These are phyloP conservation scores for Clarias pachynema DNA, from an alignment of 2,797 vertebrate genomes.

Conservation along the genomic window DNA sequence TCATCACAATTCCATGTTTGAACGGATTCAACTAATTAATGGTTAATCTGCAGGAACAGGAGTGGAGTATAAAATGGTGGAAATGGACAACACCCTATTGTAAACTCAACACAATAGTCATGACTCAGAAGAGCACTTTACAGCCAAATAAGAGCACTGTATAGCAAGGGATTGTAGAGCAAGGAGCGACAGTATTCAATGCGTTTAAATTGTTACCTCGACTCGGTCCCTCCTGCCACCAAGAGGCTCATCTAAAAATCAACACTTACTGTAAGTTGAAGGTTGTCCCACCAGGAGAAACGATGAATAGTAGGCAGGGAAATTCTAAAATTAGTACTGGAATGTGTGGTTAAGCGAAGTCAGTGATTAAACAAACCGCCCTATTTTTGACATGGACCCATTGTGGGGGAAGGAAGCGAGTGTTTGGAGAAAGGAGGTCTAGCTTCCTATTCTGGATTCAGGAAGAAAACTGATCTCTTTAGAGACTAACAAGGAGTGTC, in stretches of 20 bases:
- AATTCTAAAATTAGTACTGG: constrained; percentile 8
- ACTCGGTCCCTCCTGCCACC: background rate
- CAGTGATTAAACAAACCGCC: constrained; percentile 2
- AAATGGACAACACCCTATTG: background rate
- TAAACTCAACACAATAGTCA: background rate
- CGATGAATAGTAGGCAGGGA: background rate
- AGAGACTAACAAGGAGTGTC: background rate
- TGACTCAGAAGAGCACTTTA: background rate
- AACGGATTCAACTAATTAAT: background rate
- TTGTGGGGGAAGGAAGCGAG: constrained; percentile 31
- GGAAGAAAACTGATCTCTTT: background rate
- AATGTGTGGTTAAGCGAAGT: background rate
- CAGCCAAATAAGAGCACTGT: background rate
- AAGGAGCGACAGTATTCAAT: too few species aligned
- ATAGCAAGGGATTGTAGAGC: background rate
- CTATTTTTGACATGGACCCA: constrained; percentile 13
- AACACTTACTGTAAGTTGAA: background rate
- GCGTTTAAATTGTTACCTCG: background rate
- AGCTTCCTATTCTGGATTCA: constrained; percentile 17
- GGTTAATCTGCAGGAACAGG: background rate
- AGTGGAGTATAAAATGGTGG: background rate
- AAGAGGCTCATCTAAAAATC: background rate
- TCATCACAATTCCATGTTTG: too few species aligned
- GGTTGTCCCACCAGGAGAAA: background rate
- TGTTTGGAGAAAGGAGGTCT: constrained; percentile 12